phyloP scores from a whole-genome alignment of 2,113 vertebrate species.

The Camelus dromedarius region DNA sequence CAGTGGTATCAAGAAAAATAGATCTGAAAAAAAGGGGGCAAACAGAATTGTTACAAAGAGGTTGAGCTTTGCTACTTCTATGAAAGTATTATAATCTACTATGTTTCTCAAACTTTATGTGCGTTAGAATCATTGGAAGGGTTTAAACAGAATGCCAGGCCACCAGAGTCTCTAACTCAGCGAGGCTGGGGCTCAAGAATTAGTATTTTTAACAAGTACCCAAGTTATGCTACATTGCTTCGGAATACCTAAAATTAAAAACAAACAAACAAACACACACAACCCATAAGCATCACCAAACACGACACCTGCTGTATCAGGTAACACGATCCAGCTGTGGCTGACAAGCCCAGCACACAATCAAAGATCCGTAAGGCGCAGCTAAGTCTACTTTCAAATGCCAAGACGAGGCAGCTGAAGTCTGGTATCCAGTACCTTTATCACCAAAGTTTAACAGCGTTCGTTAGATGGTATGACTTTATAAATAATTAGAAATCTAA shows the following conservation, averaged over 20 bases:
- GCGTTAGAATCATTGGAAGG: neutral
- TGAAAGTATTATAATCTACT: neutral
- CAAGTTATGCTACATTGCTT: neutral
- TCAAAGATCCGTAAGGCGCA: neutral
- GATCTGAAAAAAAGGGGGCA: neutral
- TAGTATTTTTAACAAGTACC: neutral
- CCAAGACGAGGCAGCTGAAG: neutral
- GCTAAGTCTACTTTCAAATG: neutral
- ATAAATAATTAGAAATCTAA: neutral
- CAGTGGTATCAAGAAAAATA: neutral
- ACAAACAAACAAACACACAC: neutral
- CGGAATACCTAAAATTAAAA: slow-evolving; percentile 31
- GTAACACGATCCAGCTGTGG: neutral
- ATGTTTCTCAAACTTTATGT: neutral
- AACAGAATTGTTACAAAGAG: neutral
- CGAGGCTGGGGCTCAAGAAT: neutral
- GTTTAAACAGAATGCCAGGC: neutral
- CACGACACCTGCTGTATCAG: neutral
- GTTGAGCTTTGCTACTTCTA: neutral
- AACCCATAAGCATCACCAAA: neutral
- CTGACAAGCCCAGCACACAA: neutral
- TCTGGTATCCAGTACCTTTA: neutral
- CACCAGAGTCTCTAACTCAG: neutral
- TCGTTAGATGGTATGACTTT: neutral
- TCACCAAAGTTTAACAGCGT: neutral